Evolutionary conservation across 1,140 invertebrate species (phyloP).

Genomic region (Sarcophaga peregrina): DNA sequence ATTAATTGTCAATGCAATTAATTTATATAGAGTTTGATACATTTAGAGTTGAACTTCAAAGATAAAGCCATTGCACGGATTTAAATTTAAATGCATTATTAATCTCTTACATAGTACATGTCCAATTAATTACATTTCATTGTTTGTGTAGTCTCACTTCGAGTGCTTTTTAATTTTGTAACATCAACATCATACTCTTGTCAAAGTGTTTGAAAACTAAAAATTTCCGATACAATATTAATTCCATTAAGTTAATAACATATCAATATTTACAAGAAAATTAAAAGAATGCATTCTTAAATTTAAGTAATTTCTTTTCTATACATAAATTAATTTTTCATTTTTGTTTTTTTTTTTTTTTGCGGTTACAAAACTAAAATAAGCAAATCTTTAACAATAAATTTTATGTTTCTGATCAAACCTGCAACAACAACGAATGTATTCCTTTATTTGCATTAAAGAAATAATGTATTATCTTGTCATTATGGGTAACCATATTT

Average conservation of each 20-base stretch:
- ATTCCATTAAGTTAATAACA: conserved; percentile 5
- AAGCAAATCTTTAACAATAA: too few species aligned
- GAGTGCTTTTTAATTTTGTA: background rate
- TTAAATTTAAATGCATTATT: too few species aligned
- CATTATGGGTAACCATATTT: background rate
- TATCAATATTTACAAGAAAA: background rate
- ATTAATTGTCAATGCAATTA: too few species aligned
- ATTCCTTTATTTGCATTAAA: too few species aligned
- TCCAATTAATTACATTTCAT: background rate
- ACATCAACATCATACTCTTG: background rate
- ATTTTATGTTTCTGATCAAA: too few species aligned
- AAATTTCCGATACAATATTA: background rate
- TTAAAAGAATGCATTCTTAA: background rate
- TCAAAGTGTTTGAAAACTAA: conserved; percentile 7
- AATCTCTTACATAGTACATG: background rate
- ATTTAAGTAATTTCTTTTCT: background rate
- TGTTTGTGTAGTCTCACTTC: background rate
- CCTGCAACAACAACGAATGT: too few species aligned
- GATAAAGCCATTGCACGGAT: too few species aligned
- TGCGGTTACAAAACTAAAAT: too few species aligned
- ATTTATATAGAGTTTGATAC: too few species aligned
- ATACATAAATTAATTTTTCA: background rate
- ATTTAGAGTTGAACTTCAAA: too few species aligned
- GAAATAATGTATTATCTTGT: background rate
- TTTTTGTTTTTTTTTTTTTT: too few species aligned